Percentiles rank a stretch among this genome's conserved stretches.
phyloP scores from a whole-genome alignment of 2,113 vertebrate genomes.

The Corythoichthys haematopterus region DNA sequence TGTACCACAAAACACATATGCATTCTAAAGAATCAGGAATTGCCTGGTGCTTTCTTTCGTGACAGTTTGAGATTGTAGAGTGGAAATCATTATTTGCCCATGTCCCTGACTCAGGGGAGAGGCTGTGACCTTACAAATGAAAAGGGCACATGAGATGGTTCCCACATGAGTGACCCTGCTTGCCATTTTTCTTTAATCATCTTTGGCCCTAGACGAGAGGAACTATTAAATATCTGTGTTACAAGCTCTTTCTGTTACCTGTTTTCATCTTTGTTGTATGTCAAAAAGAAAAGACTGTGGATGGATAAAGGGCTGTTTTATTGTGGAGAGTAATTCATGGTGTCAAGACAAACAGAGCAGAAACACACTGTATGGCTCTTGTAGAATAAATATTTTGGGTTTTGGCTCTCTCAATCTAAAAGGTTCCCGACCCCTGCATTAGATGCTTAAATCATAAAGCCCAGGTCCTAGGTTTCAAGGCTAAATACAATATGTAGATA shows the following conservation, averaged over 20 bases:
- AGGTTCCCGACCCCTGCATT: too few species aligned
- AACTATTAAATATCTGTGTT: slow-evolving; percentile 37
- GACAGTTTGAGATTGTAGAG: slow-evolving; percentile 18
- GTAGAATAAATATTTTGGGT: too few species aligned
- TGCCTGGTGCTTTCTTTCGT: slow-evolving; percentile 30
- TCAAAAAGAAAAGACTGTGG: slow-evolving; percentile 17
- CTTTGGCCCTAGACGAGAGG: slow-evolving; percentile 27
- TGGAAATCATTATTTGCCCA: slow-evolving; percentile 43
- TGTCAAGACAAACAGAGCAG: too few species aligned
- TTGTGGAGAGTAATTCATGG: too few species aligned
- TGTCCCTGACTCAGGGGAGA: slow-evolving; percentile 13
- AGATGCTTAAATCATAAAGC: too few species aligned
- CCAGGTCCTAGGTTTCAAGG: too few species aligned
- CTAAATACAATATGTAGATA: too few species aligned
- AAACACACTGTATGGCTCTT: too few species aligned
- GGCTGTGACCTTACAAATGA: slow-evolving; percentile 36
- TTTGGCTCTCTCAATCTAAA: too few species aligned
- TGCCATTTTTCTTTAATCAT: slow-evolving; percentile 38
- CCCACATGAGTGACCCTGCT: slow-evolving; percentile 56
- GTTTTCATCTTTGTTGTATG: slow-evolving; percentile 17
- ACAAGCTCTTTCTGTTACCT: slow-evolving; percentile 22
- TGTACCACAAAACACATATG: slow-evolving; percentile 1
- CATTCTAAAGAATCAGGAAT: slow-evolving; percentile 22
- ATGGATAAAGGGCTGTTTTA: too few species aligned
- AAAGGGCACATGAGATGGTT: slow-evolving; percentile 42